Percentiles rank a stretch among this genome's conserved stretches.
These are phyloP conservation scores for Puma concolor DNA, from an alignment of 2,113 vertebrate species.

Conservation along the genomic window DNA sequence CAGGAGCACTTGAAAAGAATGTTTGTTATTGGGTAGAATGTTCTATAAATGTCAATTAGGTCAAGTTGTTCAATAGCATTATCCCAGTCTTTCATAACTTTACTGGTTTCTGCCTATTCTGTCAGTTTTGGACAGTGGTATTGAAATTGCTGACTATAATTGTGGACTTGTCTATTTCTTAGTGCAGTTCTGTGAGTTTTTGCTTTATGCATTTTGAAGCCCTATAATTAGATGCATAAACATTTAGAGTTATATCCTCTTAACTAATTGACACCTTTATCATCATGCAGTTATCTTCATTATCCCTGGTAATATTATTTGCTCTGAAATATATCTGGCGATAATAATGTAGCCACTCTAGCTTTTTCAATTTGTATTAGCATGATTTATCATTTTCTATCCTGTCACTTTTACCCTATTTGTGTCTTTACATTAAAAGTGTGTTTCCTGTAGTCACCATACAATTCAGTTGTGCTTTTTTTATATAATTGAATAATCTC, in stretches of 20 bases:
- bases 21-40: not conserved
- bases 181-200: not conserved
- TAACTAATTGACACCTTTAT: not conserved
- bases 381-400: not conserved
- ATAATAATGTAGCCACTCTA: not conserved
- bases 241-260: not conserved
- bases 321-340: constrained; percentile 16
- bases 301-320: not conserved
- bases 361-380: not conserved
- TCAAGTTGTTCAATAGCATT: not conserved
- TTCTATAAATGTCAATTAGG: not conserved
- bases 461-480: not conserved
- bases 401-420: not conserved
- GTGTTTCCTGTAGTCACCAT: not conserved
- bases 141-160: not conserved
- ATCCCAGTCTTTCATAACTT: not conserved
- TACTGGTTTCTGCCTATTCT: not conserved
- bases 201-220: constrained; percentile 32
- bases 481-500: not conserved
- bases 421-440: not conserved
- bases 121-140: not conserved
- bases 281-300: not conserved
- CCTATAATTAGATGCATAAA: not conserved
- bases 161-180: not conserved
- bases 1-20: not conserved